phyloP scores from a whole-genome alignment of 2,888 invertebrate genomes.

The Cheilosia pagana region DNA sequence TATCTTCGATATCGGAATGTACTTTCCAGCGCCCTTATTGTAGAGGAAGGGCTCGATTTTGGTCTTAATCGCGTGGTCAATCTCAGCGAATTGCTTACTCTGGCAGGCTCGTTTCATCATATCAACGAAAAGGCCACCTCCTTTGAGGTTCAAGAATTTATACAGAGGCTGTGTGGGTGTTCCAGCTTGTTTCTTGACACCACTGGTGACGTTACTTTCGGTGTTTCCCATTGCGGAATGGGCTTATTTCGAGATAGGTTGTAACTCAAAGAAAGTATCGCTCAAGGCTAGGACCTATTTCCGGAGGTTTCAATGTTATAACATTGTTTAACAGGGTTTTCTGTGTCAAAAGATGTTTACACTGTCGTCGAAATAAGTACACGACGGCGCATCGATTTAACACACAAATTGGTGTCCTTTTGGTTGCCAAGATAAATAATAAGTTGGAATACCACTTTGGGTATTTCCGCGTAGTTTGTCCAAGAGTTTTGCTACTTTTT shows the following conservation, averaged over 20 bases:
- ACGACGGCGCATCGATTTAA: slow-evolving; percentile 38
- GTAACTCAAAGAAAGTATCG: neutral
- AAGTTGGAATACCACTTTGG: neutral
- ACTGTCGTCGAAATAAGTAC: neutral
- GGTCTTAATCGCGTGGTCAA: slow-evolving; percentile 95
- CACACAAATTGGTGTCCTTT: neutral
- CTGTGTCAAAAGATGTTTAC: slow-evolving; percentile 26
- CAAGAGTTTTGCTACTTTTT: no score
- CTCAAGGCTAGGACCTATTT: neutral
- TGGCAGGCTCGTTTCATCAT: slow-evolving; percentile 96
- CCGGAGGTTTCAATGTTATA: slow-evolving; percentile 7
- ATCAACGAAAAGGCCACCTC: slow-evolving; percentile 96
- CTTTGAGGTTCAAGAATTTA: slow-evolving; percentile 95
- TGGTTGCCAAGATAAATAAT: slow-evolving; percentile 11
- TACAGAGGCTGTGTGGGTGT: slow-evolving; percentile 93
- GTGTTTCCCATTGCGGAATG: slow-evolving; percentile 89
- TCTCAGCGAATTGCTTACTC: slow-evolving; percentile 94
- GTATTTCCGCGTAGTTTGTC: neutral
- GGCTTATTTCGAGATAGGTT: neutral
- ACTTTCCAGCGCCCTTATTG: slow-evolving; percentile 95
- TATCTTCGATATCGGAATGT: slow-evolving; percentile 94
- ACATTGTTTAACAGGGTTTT: slow-evolving; percentile 5
- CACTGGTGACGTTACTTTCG: slow-evolving; percentile 95
- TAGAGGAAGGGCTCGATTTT: slow-evolving; percentile 96
- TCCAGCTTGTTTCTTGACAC: slow-evolving; percentile 97